A percentile compares a stretch with the other conserved stretches of the same genome.
Evolutionary conservation across 2,797 vertebrate genomes (phyloP).

Genomic region (Myripristis murdjan): DNA sequence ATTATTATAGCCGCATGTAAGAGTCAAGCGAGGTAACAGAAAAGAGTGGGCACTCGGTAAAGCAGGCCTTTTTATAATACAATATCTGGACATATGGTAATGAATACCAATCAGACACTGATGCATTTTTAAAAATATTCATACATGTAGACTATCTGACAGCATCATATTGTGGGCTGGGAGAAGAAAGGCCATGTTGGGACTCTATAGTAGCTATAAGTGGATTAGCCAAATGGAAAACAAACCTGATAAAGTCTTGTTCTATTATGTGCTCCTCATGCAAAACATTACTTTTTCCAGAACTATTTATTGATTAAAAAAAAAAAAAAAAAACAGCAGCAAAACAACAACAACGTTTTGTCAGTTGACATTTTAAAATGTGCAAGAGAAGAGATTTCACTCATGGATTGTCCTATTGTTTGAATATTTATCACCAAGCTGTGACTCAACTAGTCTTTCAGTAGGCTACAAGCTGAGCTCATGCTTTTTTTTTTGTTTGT

Average conservation of each 20-base stretch:
- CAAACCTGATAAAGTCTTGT: background rate
- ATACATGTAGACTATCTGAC: background rate
- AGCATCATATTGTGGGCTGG: too few species aligned
- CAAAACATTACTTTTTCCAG: background rate
- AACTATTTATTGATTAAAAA: constrained; percentile 12
- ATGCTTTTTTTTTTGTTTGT: constrained; percentile 3
- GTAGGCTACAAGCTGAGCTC: constrained; percentile 3
- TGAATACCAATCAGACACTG: too few species aligned
- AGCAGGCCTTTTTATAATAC: too few species aligned
- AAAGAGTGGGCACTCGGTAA: too few species aligned
- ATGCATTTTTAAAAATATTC: background rate
- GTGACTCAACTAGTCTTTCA: constrained; percentile 17
- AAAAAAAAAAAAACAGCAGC: too few species aligned
- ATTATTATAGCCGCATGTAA: constrained; percentile 1
- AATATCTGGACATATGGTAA: too few species aligned
- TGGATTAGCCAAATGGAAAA: background rate
- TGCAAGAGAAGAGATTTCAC: constrained; percentile 8
- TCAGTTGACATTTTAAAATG: constrained; percentile 22
- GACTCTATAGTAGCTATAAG: background rate
- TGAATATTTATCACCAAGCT: constrained; percentile 27
- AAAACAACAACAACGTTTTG: constrained; percentile 7
- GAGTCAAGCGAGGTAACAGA: background rate
- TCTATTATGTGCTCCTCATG: too few species aligned
- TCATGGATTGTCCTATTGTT: constrained; percentile 11
- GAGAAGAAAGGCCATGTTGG: background rate